Evolutionary conservation across 2,888 invertebrate species (phyloP).

Genomic region (Eristalis tenax): DNA sequence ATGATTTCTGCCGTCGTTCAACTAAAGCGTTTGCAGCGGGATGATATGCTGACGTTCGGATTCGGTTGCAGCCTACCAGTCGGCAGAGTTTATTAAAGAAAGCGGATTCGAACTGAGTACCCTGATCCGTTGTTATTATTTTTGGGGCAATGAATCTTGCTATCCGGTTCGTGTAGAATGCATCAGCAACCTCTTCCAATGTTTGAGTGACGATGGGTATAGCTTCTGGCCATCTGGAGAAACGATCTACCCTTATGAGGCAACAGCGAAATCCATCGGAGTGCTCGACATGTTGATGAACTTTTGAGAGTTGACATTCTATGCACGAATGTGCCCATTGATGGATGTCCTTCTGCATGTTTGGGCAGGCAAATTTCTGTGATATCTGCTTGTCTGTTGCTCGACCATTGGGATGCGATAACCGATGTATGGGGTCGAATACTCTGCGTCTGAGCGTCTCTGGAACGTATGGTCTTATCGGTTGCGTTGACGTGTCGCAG

Average conservation of each 20-base stretch:
- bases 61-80: neutral
- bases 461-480: slow-evolving; percentile 2
- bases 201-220: neutral
- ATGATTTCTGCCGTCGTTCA: neutral
- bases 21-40: neutral
- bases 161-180: neutral
- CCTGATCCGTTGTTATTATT: neutral
- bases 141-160: neutral
- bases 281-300: no score
- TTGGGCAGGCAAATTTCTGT: neutral
- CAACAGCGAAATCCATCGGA: no score
- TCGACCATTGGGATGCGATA: neutral
- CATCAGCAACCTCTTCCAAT: neutral
- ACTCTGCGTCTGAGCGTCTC: neutral
- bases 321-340: neutral
- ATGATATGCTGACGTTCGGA: neutral
- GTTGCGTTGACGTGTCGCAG: neutral
- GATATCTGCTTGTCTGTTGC: neutral
- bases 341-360: neutral
- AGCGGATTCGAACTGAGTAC: neutral
- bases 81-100: neutral
- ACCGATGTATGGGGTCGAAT: neutral
- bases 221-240: neutral
- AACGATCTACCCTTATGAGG: no score
- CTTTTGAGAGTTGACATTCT: neutral